Base-by-base conservation (phyloP, 1,140 invertebrate genomes). In the Drosophila virilis region DNA sequence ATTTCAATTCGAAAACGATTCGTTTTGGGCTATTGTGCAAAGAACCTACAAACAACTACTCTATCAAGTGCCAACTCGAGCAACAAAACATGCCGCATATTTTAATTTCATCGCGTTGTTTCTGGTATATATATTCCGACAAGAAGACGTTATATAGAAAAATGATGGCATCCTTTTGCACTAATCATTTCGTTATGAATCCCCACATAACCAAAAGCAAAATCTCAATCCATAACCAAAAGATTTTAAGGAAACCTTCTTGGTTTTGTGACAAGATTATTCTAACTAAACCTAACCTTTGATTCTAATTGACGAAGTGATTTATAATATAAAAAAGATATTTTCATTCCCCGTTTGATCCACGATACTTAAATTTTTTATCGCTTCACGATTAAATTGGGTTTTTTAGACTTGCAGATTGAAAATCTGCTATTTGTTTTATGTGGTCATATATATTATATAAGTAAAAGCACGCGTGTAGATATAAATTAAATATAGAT, bases 61-160 rank as follows among this genome's bases (percentile, higher is more conserved):
- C 8, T 40, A 43, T 60, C 7, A 52, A 59, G 48, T 60, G 46
- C 54, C 55, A 43, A 60, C 48, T 38, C 35, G n/a, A 67, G 43
- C 10, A 17, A 13, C 35, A 64, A 38, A 52, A 0, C 28, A 33
- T 42, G 10, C 15, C 1, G 37, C 52, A 55, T 17, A 7, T 22
- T 22, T n/a, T 55, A 55, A 40, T 22, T 55, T 28, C 4, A 55
- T 8, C 22, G 46, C n/a, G 9, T 10, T 35, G 13, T 51, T 37
- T 28, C 22, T 5, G 22, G 22, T 22, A 38, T 17, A 38, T 17
- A 17, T 15, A 17, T 46, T 10, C 4, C 8, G 46, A n/a, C 17
- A 32, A 28, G 8, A 17, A 32, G 6, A 8, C 9, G 6, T 22
- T 17, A 17, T 4, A 17, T 17, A 9, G 10, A 5, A 5, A 6